Conservation (phyloP, 2,113 vertebrate genomes). For the Salvelinus fontinalis region DNA sequence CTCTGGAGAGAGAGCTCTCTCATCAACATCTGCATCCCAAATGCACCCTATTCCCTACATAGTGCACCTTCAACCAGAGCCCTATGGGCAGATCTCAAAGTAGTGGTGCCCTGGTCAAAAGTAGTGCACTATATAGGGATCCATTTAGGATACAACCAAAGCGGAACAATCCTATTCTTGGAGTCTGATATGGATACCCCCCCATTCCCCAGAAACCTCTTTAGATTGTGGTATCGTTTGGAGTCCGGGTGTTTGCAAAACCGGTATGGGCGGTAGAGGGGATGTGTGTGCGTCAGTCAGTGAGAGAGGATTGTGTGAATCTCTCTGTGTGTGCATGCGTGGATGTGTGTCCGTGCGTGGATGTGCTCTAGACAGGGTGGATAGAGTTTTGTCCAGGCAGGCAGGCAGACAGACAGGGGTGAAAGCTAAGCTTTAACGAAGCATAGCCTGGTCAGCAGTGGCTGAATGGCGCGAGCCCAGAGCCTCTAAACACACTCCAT, state of each 20-base stretch:
- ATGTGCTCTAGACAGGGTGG: not conserved
- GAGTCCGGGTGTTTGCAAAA: not conserved
- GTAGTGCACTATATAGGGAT: not conserved
- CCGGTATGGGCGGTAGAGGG: not conserved
- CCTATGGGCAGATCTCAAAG: not conserved
- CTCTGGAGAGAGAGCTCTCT: no score
- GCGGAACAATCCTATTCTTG: no score
- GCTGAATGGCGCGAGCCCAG: conserved; percentile 57
- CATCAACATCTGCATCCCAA: no score
- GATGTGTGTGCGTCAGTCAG: not conserved
- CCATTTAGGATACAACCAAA: no score
- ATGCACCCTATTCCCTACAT: no score
- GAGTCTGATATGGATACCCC: not conserved
- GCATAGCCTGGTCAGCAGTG: conserved; percentile 43
- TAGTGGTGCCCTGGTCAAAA: not conserved
- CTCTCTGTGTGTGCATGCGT: not conserved
- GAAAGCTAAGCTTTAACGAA: conserved; percentile 30
- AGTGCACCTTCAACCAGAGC: no score
- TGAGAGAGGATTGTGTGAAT: conserved; percentile 14
- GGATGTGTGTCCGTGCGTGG: no score
- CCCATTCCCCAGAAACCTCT: not conserved
- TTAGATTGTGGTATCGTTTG: not conserved
- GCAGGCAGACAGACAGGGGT: conserved; percentile 12
- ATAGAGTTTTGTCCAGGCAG: not conserved
- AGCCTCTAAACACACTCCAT: conserved; percentile 58